Evolutionary conservation across 2,113 vertebrate genomes (phyloP).

Genomic region (Manacus vitellinus): DNA sequence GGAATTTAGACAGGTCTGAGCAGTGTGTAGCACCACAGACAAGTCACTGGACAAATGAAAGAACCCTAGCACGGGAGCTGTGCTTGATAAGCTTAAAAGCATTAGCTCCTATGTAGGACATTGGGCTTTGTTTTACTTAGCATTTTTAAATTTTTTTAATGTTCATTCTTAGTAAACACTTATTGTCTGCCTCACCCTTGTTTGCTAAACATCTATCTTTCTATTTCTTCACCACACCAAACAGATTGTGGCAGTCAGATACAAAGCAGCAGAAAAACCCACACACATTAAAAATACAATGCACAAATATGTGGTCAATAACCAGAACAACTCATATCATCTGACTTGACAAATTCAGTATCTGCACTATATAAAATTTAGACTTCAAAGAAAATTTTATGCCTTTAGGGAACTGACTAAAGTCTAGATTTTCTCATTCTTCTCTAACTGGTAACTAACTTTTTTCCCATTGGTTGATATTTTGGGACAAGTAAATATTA

Average conservation of each 20-base stretch:
- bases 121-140: not conserved
- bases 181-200: not conserved
- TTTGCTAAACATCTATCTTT: not conserved
- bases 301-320: not conserved
- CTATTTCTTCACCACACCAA: not conserved
- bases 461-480: not conserved
- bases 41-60: not conserved
- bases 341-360: not conserved
- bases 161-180: not conserved
- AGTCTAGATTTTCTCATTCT: not conserved
- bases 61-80: not conserved
- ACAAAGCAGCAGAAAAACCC: fast-evolving
- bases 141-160: no score
- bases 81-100: not conserved
- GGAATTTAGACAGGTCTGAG: not conserved
- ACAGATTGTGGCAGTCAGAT: not conserved
- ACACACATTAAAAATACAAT: fast-evolving
- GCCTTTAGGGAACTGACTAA: not conserved
- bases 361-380: not conserved
- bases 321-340: not conserved
- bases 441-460: not conserved
- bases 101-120: not conserved
- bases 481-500: not conserved
- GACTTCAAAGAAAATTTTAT: not conserved
- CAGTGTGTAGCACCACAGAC: not conserved